Evolutionary conservation across 2,888 invertebrate species (phyloP), one percentile per base, ranked within the genome.

Genomic region (Neoitamus cyanurus): DNA sequence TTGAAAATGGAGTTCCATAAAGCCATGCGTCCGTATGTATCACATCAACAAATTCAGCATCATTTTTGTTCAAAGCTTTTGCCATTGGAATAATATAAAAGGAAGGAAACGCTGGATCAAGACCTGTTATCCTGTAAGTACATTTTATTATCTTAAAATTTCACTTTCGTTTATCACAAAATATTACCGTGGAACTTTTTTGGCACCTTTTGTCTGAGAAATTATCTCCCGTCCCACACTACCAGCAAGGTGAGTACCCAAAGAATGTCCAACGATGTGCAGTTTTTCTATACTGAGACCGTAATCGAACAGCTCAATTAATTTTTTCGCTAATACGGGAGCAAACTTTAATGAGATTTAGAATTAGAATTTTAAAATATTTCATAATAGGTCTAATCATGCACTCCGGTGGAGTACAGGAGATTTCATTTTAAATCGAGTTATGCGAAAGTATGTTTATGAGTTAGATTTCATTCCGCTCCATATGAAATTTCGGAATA

Each of bases 11-110:
- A 0, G 93, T 93, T 0, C 94, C 94, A 85, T 93, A 94, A 0
- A 92, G 91, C 34, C 94, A 93, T 0, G 94, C 93, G 87, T 95
- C 94, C 0, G 95, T 94, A 88, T 95, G 95, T 85, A 95, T 94
- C 4, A 95, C 92, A 89, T 95, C 94, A 1, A 94, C 94, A 70
- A 94, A 93, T 77, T 93, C 92, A 0, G 94, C 94, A 88, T 94
- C 94, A 1, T 90, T 90, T 1, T 92, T 91, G 48, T 87, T 91
- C 11, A 94, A 89, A 87, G 93, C 93, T 73, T 92, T 90, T 1
- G 92, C 92, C 0, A 92, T 92, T 2, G 84, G 30, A 9, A 87
- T 86, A 31, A 87, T 86, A 87, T 94, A 94, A 88, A 93, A 94
- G 6, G 92, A 91, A 37, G 94, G 94, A 88, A 94, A 94, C 9